Evolutionary conservation across 2,888 invertebrate species (phyloP).

Genomic region (Drosophila colorata): DNA sequence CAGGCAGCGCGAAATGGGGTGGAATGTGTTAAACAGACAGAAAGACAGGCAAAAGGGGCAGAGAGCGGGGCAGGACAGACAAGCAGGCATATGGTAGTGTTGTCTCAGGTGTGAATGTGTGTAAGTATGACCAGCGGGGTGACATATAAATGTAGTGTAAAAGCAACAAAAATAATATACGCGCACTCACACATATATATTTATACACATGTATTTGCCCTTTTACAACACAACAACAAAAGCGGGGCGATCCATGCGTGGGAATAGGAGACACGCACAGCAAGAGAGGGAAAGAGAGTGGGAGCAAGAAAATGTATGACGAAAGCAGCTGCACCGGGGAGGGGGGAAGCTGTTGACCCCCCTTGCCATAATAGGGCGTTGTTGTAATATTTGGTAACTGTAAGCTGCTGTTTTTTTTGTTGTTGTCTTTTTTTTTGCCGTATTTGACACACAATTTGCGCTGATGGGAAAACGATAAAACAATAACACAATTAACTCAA

Average conservation of each 20-base stretch:
- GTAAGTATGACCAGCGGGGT: conserved; percentile 61
- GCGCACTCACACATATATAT: conserved; percentile 13
- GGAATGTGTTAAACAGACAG: conserved; percentile 73
- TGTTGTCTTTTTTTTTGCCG: conserved; percentile 1
- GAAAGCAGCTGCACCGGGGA: conserved; percentile 42
- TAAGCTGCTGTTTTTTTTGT: conserved; percentile 40
- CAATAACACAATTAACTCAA: conserved; percentile 76
- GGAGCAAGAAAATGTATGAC: conserved; percentile 48
- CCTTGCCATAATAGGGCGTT: conserved; percentile 59
- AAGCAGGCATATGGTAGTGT: conserved; percentile 71
- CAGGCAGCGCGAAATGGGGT: conserved; percentile 69
- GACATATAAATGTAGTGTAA: conserved; percentile 61
- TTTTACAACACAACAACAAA: conserved; percentile 57
- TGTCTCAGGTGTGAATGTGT: conserved; percentile 65
- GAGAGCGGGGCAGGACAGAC: conserved; percentile 16
- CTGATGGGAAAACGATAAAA: conserved; percentile 69
- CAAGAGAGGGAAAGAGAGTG: conserved; percentile 21
- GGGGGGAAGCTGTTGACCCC: conserved; percentile 51
- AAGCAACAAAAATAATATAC: conserved; percentile 49
- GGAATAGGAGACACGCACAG: conserved; percentile 46
- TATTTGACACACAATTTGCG: conserved; percentile 70
- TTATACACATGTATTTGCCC: conserved; percentile 40
- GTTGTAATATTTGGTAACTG: conserved; percentile 60
- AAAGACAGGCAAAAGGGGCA: conserved; percentile 36
- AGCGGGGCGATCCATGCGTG: conserved; percentile 59